Base-by-base conservation (phyloP, 1,140 invertebrate genomes). In the Ericerus pela region DNA sequence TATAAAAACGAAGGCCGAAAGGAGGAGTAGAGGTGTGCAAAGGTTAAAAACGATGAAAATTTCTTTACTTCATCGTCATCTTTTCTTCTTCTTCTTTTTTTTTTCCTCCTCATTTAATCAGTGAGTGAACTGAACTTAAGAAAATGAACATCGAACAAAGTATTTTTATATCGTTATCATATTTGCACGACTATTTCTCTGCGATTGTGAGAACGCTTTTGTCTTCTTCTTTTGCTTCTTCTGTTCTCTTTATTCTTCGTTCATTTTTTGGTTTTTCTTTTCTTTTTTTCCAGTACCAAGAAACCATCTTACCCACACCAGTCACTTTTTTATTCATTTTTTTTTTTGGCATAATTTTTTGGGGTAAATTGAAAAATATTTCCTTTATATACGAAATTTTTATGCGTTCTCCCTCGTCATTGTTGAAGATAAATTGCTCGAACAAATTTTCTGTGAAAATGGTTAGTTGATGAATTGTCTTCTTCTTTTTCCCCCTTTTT, bases 91-190 rank as follows among this genome's bases (percentile, higher is more conserved):
- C 4, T 18, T 4, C n/a, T 5, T 4, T n/a, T n/a, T n/a, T n/a
- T n/a, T 4, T 41, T 22, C 2, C 14, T 24, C 41, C 41, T 24
- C 41, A 24, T 47, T 47, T 47, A 47, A 47, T 47, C 41, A 47
- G 26, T n/a, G n/a, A 47, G 41, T 47, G 26, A 47, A 47, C 41
- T 24, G 18, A 47, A 47, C 26, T 47, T 47, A 47, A 47, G 41
- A 47, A 47, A 47, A 47, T 47, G 41, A 47, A 47, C 41, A 47
- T 47, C 41, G 41, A 47, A 47, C 16, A 22, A 47, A 47, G 41
- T 47, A 47, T 47, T 47, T 47, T 33, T 47, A n/a, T 47, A 47
- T 47, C 16, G 41, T 47, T 47, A 47, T 47, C 41, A 47, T n/a
- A n/a, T 47, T 47, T 24, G 41, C 36, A 18, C 41, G 41, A 47